Evolutionary conservation across 2,113 vertebrate genomes (phyloP).

Genomic region (Butorides virescens): DNA sequence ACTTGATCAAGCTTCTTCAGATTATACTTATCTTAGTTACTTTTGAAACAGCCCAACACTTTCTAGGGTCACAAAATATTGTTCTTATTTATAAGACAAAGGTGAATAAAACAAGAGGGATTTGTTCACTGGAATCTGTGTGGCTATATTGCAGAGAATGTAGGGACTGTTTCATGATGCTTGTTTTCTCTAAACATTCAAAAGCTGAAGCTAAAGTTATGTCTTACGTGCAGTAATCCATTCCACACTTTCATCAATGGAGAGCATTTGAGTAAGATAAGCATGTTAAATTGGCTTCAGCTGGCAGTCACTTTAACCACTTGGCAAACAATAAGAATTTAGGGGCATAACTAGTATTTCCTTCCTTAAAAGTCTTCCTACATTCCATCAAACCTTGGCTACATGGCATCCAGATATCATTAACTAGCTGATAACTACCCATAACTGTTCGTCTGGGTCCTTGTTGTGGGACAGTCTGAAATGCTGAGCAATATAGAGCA

Average conservation of each 20-base stretch:
- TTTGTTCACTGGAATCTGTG: not conserved
- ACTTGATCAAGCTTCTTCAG: not conserved
- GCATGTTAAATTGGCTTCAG: not conserved
- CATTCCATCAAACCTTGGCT: not conserved
- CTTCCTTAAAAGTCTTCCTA: not conserved
- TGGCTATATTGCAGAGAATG: not conserved
- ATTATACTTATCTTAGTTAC: not conserved
- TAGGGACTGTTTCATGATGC: not conserved
- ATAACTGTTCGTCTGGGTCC: not conserved
- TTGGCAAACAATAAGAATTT: not conserved
- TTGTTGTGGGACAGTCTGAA: not conserved
- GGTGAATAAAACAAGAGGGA: not conserved
- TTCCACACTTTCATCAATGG: not conserved
- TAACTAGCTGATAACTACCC: not conserved
- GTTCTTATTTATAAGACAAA: not conserved
- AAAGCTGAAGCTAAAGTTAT: not conserved
- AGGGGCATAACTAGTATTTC: not conserved
- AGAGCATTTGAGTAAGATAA: not conserved
- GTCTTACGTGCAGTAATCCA: not conserved
- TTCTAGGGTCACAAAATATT: not conserved
- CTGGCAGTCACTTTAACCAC: not conserved
- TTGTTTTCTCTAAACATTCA: not conserved
- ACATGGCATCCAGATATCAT: not conserved
- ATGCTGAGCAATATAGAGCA: not conserved
- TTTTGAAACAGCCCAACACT: not conserved